A percentile compares a stretch with the other conserved stretches of the same genome.
Evolutionary conservation across 2,888 invertebrate species (phyloP).

Genomic region (Synergus gifuensis): DNA sequence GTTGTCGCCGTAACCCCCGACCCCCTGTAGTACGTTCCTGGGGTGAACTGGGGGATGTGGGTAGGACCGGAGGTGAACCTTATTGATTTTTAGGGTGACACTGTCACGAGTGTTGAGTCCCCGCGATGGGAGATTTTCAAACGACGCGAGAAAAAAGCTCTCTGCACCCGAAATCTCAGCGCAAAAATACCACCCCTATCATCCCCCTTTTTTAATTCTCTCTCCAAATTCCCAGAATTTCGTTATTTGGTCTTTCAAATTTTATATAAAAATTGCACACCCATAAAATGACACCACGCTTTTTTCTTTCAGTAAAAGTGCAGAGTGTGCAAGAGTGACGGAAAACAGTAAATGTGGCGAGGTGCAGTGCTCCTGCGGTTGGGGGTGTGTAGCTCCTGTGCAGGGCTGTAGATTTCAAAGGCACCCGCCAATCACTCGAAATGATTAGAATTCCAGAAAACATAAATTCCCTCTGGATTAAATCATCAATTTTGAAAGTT

Average conservation of each 20-base stretch:
- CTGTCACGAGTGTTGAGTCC: constrained; percentile 81
- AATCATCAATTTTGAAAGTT: neutral
- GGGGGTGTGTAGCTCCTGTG: constrained; percentile 63
- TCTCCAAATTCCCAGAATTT: neutral
- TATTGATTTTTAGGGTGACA: constrained; percentile 85
- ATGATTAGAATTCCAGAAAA: neutral
- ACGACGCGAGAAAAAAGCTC: constrained; percentile 76
- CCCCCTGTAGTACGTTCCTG: constrained; percentile 64
- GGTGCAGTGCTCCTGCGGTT: constrained; percentile 67
- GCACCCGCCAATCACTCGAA: neutral
- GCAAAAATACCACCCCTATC: constrained; percentile 52
- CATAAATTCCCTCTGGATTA: neutral
- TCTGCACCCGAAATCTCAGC: constrained; percentile 64
- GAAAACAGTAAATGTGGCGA: constrained; percentile 66
- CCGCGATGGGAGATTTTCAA: constrained; percentile 79
- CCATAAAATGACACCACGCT: neutral
- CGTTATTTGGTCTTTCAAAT: neutral
- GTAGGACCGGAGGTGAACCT: constrained; percentile 79
- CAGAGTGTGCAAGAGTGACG: constrained; percentile 57
- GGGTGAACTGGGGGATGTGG: constrained; percentile 61
- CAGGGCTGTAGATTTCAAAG: constrained; percentile 50
- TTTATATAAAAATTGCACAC: neutral
- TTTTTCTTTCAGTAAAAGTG: constrained; percentile 50
- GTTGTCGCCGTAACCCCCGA: constrained; percentile 66
- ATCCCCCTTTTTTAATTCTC: neutral